Percentiles rank a stretch among this genome's conserved stretches.
These are phyloP conservation scores for Tauraco hartlaubi DNA, from an alignment of 2,797 vertebrate species.

Conservation along the genomic window DNA sequence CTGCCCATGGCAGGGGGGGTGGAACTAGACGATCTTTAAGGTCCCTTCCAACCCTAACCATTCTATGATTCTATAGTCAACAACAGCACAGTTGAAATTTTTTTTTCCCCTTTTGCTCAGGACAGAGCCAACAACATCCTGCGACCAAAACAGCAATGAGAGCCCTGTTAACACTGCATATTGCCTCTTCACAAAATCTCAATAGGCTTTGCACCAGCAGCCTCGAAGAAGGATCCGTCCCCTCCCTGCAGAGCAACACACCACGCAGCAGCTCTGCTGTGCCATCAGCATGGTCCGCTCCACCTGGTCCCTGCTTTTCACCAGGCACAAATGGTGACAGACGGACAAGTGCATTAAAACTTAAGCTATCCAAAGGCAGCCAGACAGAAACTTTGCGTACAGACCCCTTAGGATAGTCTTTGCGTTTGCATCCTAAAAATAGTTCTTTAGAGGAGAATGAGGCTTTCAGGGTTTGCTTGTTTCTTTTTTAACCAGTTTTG, in stretches of 20 bases:
- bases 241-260: not conserved
- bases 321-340: rapidly evolving
- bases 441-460: not conserved
- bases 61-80: not conserved
- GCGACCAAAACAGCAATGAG: not conserved
- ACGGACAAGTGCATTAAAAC: not conserved
- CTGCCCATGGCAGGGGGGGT: too few species aligned
- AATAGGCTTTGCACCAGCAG: not conserved
- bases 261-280: not conserved
- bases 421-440: conserved; percentile 20
- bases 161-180: not conserved
- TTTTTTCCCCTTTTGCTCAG: not conserved
- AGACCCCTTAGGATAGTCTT: not conserved
- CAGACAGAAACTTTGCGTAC: not conserved
- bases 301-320: not conserved
- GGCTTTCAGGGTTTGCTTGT: not conserved
- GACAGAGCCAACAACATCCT: not conserved
- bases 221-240: not conserved
- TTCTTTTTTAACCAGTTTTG: not conserved
- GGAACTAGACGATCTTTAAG: too few species aligned
- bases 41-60: too few species aligned
- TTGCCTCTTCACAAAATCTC: not conserved
- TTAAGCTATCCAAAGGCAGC: not conserved
- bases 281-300: rapidly evolving
- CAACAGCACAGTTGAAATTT: not conserved